Base-by-base conservation (phyloP, 2,888 invertebrate species). In the Labia minor region DNA sequence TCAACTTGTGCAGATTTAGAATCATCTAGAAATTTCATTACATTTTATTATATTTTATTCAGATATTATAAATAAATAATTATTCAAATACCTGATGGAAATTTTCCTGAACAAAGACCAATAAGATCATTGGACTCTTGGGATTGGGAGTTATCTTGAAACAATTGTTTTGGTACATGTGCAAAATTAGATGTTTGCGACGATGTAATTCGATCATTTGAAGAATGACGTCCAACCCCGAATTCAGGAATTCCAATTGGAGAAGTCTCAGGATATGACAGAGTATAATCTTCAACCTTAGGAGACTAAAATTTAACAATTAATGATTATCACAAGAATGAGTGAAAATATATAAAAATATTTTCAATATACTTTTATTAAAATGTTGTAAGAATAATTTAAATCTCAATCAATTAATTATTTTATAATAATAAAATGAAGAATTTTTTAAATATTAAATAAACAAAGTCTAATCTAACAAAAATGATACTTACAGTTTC, bases 61-160 rank as follows among this genome's bases (percentile, higher is more conserved):
- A n/a, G 49, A 49, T 4, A 49, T 49, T 8, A 3, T n/a, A 49
- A 49, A 49, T 49, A n/a, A 3, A 14, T n/a, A 8, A 26, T 6
- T n/a, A 33, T 33, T 33, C 4, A 49, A 11, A 16, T 49, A 49
- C 49, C 49, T 14, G 49, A n/a, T 10, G 65, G 65, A 70, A 78
- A 78, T 71, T 72, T 73, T 21, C 78, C 78, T 0, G 85, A 83
- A 73, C 83, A 85, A 8, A 70, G 49, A 16, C 67, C 68, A 14
- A 69, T 1, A 6, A 70, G 62, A 16, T 69, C 69, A 6, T 14
- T 64, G 64, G 10, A n/a, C 21, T 21, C 26, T 18, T 20, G 10
- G 3, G 64, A 19, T 37, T 19, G 14, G 14, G 33, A 37, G 3
- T 19, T 21, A 37, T 65, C 49, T 14, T 49, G 49, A 14, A 49